Conservation (phyloP, 2,797 vertebrate species). For the Cichlasoma orientale region DNA sequence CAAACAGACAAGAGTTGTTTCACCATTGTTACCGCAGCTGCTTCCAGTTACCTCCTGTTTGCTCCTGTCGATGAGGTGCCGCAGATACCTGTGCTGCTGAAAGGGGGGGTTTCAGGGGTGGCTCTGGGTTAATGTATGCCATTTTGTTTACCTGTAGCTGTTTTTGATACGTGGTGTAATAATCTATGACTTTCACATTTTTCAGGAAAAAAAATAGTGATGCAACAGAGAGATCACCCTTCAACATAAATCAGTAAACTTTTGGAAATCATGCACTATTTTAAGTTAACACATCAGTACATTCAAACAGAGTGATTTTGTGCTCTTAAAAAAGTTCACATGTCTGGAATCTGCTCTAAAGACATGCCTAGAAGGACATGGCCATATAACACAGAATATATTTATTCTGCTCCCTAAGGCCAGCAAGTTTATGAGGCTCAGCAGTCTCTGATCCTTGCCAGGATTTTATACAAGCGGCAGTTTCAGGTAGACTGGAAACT, state of each 20-base stretch:
- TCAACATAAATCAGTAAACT: background rate
- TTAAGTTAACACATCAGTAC: background rate
- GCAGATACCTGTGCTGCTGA: conserved; percentile 79
- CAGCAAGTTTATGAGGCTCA: conserved; percentile 6
- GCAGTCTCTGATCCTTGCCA: background rate
- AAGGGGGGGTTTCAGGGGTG: conserved; percentile 68
- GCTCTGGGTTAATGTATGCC: conserved; percentile 69
- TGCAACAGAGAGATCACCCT: background rate
- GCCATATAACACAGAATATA: background rate
- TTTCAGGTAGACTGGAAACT: background rate
- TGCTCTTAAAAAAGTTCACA: background rate
- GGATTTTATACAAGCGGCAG: background rate
- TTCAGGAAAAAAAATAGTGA: background rate
- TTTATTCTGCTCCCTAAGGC: conserved; percentile 2
- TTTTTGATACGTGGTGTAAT: background rate
- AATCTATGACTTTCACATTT: background rate
- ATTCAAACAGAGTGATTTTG: background rate
- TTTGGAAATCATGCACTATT: background rate
- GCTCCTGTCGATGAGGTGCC: conserved; percentile 64
- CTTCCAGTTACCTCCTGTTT: conserved; percentile 79
- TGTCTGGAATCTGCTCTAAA: conserved; percentile 1
- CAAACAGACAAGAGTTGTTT: conserved; percentile 64
- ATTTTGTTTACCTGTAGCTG: background rate
- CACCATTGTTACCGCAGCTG: conserved; percentile 64
- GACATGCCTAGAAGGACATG: background rate